Evolutionary conservation across 2,797 vertebrate species (phyloP).

Genomic region (Carcharodon carcharias): DNA sequence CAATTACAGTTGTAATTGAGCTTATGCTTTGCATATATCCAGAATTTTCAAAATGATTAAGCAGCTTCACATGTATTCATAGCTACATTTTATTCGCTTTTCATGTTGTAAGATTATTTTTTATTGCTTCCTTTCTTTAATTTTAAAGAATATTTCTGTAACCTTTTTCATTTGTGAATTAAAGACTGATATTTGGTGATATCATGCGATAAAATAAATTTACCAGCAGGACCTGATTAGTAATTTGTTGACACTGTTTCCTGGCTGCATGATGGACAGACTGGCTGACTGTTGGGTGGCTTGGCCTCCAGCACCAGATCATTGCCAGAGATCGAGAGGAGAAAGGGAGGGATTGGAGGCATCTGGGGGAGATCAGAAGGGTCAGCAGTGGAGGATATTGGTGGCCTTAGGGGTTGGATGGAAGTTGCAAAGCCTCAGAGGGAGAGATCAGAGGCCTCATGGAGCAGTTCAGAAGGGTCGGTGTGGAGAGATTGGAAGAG

Average conservation of each 20-base stretch:
- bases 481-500: no score
- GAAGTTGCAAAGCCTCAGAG: not conserved
- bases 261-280: not conserved
- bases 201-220: not conserved
- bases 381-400: not conserved
- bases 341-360: no score
- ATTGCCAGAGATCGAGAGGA: no score
- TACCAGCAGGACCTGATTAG: not conserved
- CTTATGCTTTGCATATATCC: not conserved
- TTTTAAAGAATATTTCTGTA: not conserved
- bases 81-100: not conserved
- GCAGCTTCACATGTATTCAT: not conserved
- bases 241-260: no score
- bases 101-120: not conserved
- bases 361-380: not conserved
- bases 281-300: no score
- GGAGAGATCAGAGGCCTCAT: no score
- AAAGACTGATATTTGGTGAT: not conserved
- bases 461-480: no score
- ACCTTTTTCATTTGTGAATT: not conserved
- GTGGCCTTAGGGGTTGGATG: no score
- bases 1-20: not conserved
- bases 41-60: not conserved
- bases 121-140: not conserved
- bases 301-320: no score